A percentile compares a stretch with the other conserved stretches of the same genome.
Conservation (phyloP, 1,140 invertebrate species). For the Belonocnema kinseyi region DNA sequence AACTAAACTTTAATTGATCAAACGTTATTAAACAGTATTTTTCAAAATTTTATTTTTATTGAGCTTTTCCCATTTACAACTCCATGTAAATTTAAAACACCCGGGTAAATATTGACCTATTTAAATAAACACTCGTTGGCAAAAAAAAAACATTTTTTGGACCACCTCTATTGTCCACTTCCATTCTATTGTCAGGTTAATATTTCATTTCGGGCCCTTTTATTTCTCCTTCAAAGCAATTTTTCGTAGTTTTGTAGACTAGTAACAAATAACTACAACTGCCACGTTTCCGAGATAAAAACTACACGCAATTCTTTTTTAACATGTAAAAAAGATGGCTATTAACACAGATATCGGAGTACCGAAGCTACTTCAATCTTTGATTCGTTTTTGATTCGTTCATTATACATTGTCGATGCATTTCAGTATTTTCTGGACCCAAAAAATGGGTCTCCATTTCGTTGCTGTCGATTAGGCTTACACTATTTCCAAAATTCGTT, state of each 20-base stretch:
- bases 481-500: not conserved
- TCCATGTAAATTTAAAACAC: too few relatives aligned
- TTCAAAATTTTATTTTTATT: too few relatives aligned
- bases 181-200: slow-evolving; percentile 22
- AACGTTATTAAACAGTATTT: too few relatives aligned
- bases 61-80: too few relatives aligned
- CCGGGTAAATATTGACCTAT: too few relatives aligned
- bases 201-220: not conserved
- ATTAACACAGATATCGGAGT: slow-evolving; percentile 22
- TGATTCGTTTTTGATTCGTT: slow-evolving; percentile 32
- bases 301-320: slow-evolving; percentile 25
- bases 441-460: slow-evolving; percentile 4
- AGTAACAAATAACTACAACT: slow-evolving; percentile 11
- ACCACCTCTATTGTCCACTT: not conserved
- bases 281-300: slow-evolving; percentile 16
- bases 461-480: slow-evolving; percentile 24
- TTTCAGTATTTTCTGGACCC: not conserved
- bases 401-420: slow-evolving; percentile 31
- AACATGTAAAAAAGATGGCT: slow-evolving; percentile 7
- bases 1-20: too few relatives aligned
- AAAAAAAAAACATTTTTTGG: too few relatives aligned
- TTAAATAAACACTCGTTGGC: too few relatives aligned
- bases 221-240: not conserved
- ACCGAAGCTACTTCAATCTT: not conserved
- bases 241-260: not conserved